Percentiles rank a stretch among this genome's conserved stretches.
Conservation (phyloP, 2,888 invertebrate species). For the Polydrusus tereticollis region DNA sequence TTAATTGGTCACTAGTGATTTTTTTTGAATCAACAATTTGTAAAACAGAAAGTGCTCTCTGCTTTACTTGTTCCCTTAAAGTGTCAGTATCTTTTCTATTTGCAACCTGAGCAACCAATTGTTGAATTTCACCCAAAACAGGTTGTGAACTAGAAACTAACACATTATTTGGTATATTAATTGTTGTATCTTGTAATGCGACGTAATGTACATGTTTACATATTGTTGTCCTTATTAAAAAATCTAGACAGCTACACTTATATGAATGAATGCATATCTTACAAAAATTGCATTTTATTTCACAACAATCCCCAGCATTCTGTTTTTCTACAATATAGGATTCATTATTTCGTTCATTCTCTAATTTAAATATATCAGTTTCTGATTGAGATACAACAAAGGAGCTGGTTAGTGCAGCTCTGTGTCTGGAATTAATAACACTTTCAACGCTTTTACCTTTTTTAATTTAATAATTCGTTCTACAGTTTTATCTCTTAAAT, state of each 20-base stretch:
- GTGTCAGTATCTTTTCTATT: neutral
- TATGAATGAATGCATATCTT: neutral
- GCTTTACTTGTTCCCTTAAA: neutral
- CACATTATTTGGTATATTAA: no score
- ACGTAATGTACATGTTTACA: conserved; percentile 19
- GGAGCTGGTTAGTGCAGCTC: neutral
- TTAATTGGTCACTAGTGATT: neutral
- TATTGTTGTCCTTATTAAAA: neutral
- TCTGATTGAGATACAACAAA: neutral
- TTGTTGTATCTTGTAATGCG: neutral
- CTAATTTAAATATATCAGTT: neutral
- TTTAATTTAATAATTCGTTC: conserved; percentile 9
- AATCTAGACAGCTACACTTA: conserved; percentile 6
- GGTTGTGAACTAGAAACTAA: neutral
- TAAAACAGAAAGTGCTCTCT: neutral
- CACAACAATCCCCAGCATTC: neutral
- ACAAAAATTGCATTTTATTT: neutral
- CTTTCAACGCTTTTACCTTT: conserved; percentile 2
- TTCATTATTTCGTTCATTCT: neutral
- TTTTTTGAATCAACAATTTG: neutral
- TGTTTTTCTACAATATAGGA: neutral
- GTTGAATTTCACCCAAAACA: neutral
- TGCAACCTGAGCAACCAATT: neutral
- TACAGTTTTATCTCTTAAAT: conserved; percentile 1
- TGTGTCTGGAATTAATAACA: neutral